phyloP scores from a whole-genome alignment of 2,888 invertebrate species.

The Zootermopsis nevadensis region DNA sequence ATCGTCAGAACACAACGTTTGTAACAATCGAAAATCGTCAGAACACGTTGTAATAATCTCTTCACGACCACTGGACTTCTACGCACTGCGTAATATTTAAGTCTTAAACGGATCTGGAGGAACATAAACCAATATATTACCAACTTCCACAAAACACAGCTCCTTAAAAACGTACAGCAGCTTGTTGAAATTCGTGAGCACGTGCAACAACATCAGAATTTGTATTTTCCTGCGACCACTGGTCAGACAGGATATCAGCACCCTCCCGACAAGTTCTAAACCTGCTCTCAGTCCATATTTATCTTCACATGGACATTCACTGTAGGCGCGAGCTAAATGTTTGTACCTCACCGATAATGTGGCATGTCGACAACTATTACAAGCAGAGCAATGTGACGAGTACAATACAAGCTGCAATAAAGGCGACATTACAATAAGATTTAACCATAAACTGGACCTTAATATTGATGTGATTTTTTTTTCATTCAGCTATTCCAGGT shows the following conservation, averaged over 20 bases:
- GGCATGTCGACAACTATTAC: slow-evolving; percentile 37
- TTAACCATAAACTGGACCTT: slow-evolving; percentile 11
- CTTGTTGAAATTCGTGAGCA: too few relatives aligned
- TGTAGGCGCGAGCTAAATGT: slow-evolving; percentile 33
- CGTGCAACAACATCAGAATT: too few relatives aligned
- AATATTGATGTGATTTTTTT: background rate
- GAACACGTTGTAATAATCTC: too few relatives aligned
- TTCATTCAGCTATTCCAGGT: slow-evolving; percentile 4
- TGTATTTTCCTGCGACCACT: background rate
- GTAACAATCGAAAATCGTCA: too few relatives aligned
- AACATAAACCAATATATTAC: too few relatives aligned
- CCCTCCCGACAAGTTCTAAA: background rate
- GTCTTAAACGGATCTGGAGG: too few relatives aligned
- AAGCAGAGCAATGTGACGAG: slow-evolving; percentile 21
- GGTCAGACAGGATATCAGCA: slow-evolving; percentile 2
- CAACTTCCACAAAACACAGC: too few relatives aligned
- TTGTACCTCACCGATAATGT: slow-evolving; percentile 25
- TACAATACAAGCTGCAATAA: background rate
- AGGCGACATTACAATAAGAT: slow-evolving; percentile 4
- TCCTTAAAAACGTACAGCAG: too few relatives aligned
- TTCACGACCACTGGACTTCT: too few relatives aligned
- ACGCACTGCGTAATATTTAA: too few relatives aligned
- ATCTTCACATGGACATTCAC: background rate
- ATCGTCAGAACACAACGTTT: too few relatives aligned
- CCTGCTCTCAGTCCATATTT: slow-evolving; percentile 11